Conservation (phyloP, 2,797 vertebrate genomes). For the Micropoecilia bifurca region DNA sequence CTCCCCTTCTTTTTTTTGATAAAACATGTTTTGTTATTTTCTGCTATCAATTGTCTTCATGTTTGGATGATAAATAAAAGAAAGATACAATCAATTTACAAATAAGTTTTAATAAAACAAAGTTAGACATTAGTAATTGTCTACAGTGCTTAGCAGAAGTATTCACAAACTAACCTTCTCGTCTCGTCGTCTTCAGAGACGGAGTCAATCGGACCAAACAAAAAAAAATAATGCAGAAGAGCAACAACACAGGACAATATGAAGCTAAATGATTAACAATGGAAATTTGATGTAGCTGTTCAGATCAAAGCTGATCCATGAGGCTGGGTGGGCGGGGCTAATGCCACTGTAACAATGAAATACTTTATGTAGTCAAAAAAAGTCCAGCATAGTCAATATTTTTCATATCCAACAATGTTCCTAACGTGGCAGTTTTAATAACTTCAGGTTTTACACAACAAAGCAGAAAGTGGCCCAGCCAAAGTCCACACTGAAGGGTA, state of each 20-base stretch:
- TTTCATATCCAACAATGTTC: neutral
- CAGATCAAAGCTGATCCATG: neutral
- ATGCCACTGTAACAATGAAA: neutral
- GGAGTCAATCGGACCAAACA: too few relatives aligned
- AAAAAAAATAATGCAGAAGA: neutral
- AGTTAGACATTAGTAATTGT: neutral
- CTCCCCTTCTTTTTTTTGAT: constrained; percentile 58
- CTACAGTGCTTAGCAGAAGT: neutral
- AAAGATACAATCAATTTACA: neutral
- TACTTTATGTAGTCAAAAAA: neutral
- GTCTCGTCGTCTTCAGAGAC: neutral
- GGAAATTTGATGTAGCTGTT: neutral
- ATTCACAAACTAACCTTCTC: neutral
- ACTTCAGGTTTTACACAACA: neutral
- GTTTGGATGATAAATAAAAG: neutral
- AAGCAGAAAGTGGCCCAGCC: neutral
- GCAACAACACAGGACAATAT: neutral
- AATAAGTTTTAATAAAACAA: neutral
- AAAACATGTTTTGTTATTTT: constrained; percentile 47
- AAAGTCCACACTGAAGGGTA: neutral
- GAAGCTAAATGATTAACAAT: neutral
- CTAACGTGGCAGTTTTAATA: neutral
- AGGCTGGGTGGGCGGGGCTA: neutral
- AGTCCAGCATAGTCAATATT: neutral
- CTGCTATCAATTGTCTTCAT: neutral